Evolutionary conservation across 2,797 vertebrate species (phyloP).

Genomic region (Peromyscus nudipes): DNA sequence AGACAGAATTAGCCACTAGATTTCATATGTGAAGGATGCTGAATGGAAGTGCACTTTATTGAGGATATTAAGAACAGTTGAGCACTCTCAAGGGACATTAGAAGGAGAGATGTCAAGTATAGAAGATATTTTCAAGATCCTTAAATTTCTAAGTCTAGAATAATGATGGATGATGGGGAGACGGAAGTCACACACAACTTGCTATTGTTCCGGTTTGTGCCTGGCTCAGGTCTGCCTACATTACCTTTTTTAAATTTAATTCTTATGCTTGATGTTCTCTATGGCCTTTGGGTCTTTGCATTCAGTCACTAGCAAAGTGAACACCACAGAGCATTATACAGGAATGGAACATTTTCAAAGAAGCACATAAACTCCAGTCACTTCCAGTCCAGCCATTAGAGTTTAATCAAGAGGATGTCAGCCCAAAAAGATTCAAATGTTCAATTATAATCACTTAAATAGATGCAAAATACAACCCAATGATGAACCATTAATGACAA

Average conservation of each 20-base stretch:
- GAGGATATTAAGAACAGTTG: too few species aligned
- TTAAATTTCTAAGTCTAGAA: neutral
- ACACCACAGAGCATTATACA: neutral
- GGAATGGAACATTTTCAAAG: neutral
- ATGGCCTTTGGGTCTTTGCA: neutral
- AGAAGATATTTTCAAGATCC: neutral
- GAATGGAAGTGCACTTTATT: neutral
- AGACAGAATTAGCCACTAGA: neutral
- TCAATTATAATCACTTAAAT: neutral
- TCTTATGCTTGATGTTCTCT: too few species aligned
- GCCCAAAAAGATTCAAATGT: neutral
- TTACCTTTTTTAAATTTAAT: too few species aligned
- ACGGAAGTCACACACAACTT: neutral
- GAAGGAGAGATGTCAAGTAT: neutral
- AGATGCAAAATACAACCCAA: neutral
- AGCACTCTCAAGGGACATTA: neutral
- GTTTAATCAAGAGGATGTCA: neutral
- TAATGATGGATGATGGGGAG: neutral
- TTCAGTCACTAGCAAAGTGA: neutral
- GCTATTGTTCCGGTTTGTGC: neutral
- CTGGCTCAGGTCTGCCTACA: neutral
- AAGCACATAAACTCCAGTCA: fast-evolving
- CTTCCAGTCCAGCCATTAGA: neutral
- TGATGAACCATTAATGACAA: neutral
- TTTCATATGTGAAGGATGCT: neutral